Percentiles rank a stretch among this genome's conserved stretches.
Conservation (phyloP, 2,888 invertebrate species). For the Rhagonycha fulva region DNA sequence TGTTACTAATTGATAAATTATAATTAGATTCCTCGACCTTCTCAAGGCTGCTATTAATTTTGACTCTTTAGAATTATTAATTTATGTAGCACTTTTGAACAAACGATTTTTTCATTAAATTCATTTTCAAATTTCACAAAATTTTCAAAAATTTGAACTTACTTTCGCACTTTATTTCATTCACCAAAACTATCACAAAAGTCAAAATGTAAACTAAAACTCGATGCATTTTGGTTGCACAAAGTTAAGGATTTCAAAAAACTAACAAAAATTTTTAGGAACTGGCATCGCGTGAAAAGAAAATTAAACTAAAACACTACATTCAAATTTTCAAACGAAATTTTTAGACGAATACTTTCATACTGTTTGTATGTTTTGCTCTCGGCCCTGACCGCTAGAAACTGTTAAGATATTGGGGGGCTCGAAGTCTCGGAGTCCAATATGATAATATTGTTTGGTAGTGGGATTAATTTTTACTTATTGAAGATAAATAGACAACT, state of each 20-base stretch:
- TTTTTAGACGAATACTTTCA: neutral
- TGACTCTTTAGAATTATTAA: neutral
- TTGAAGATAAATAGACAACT: no score
- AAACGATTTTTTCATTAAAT: neutral
- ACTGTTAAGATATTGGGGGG: conserved; percentile 9
- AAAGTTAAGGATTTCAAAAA: neutral
- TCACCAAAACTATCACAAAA: neutral
- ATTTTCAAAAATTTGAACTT: neutral
- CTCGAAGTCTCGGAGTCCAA: conserved; percentile 6
- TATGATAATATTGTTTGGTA: neutral
- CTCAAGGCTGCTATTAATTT: neutral
- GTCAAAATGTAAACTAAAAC: neutral
- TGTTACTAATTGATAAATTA: neutral
- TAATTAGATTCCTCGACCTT: neutral
- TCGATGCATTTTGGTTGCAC: neutral
- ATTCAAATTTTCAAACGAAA: neutral
- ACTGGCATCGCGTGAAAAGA: neutral
- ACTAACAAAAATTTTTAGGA: neutral
- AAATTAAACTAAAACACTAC: neutral
- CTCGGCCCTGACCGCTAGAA: conserved; percentile 15
- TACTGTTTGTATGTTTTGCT: neutral
- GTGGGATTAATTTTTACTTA: neutral
- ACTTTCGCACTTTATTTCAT: neutral
- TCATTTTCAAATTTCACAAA: neutral
- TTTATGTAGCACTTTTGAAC: neutral